Percentiles rank a stretch among this genome's conserved stretches.
phyloP scores from a whole-genome alignment of 2,797 vertebrate species.

The Setipinna tenuifilis region DNA sequence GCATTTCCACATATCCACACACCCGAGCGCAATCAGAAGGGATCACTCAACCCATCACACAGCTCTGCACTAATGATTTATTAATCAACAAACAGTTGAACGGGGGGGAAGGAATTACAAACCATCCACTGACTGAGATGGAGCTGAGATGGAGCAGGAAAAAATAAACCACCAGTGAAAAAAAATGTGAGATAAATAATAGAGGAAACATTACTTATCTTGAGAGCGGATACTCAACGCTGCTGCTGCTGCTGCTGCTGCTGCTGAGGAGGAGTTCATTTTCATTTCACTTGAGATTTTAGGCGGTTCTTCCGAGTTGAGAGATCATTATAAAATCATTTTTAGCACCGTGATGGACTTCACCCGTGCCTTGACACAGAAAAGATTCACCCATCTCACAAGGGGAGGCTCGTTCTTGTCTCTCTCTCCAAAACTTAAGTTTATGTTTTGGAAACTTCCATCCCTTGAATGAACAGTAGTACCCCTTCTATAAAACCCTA shows the following conservation, averaged over 20 bases:
- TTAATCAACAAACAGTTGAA: too few species aligned
- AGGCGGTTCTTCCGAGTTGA: not conserved
- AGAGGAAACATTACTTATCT: not conserved
- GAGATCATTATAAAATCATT: not conserved
- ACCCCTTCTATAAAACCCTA: too few species aligned
- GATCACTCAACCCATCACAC: not conserved
- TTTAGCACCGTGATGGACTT: not conserved
- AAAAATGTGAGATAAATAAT: not conserved
- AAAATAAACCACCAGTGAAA: not conserved
- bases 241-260: not conserved
- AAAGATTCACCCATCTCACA: not conserved
- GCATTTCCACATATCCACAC: not conserved
- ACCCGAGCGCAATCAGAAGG: not conserved
- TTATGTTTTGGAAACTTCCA: too few species aligned
- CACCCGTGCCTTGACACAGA: not conserved
- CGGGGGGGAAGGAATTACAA: not conserved
- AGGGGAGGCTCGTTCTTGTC: not conserved
- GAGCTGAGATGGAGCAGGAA: not conserved
- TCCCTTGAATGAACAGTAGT: too few species aligned
- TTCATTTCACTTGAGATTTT: not conserved
- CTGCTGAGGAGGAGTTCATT: not conserved
- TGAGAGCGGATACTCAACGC: not conserved
- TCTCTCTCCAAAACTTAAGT: not conserved
- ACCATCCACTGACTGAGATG: not conserved
- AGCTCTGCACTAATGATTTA: too few species aligned